phyloP scores from a whole-genome alignment of 2,113 vertebrate genomes.

The Epinephelus cyanopodus region DNA sequence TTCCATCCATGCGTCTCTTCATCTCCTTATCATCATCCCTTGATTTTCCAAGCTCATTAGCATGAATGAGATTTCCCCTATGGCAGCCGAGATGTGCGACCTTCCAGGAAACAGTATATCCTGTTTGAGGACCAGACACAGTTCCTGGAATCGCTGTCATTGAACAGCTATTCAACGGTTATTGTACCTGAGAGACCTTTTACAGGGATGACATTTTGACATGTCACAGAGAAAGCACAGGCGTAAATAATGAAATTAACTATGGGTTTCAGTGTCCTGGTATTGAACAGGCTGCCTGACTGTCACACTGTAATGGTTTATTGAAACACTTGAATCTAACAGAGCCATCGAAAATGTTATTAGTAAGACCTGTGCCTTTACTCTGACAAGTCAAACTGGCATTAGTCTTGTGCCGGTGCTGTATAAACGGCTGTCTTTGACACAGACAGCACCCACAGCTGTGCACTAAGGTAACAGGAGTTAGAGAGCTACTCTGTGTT shows the following conservation, averaged over 20 bases:
- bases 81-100: conserved; percentile 14
- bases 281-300: background rate
- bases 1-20: conserved; percentile 25
- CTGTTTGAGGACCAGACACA: conserved; percentile 11
- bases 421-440: background rate
- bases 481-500: background rate
- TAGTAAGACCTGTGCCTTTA: background rate
- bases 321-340: background rate
- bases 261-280: background rate
- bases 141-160: conserved; percentile 10
- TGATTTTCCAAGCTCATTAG: conserved; percentile 64
- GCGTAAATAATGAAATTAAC: background rate
- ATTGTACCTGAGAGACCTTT: background rate
- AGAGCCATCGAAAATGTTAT: background rate
- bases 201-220: background rate
- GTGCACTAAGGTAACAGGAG: background rate
- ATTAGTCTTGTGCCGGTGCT: background rate
- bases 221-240: background rate
- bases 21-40: conserved; percentile 64
- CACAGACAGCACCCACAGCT: background rate
- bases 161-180: conserved; percentile 2
- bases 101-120: background rate
- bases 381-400: background rate
- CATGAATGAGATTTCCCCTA: conserved; percentile 62
- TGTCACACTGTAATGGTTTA: background rate